Conservation (phyloP, 2,888 invertebrate genomes). For the Caenorhabditis angaria region DNA sequence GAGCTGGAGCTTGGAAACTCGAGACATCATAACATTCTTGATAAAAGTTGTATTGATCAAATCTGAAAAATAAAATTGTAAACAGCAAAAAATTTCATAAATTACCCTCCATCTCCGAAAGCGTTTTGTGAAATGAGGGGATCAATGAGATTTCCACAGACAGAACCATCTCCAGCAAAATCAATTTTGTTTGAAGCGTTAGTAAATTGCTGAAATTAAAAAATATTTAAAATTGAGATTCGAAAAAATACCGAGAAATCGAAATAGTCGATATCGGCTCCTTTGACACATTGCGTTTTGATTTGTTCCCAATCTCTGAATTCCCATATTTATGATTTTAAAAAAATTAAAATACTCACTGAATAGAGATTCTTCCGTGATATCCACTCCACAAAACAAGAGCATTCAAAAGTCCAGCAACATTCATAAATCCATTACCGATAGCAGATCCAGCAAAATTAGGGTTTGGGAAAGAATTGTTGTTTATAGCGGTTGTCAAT, state of each 20-base stretch:
- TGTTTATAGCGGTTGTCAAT: constrained; percentile 66
- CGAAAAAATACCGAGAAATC: constrained; percentile 56
- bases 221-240: not conserved
- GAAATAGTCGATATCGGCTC: constrained; percentile 53
- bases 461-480: constrained; percentile 51
- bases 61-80: constrained; percentile 27
- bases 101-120: constrained; percentile 24
- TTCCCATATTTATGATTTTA: not conserved
- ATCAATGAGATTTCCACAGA: constrained; percentile 55
- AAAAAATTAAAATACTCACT: constrained; percentile 38
- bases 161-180: constrained; percentile 37
- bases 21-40: constrained; percentile 62
- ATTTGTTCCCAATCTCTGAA: constrained; percentile 55
- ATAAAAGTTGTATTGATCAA: constrained; percentile 66
- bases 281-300: constrained; percentile 39
- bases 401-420: constrained; percentile 59
- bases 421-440: constrained; percentile 71
- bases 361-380: constrained; percentile 65
- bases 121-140: constrained; percentile 46
- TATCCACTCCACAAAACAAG: constrained; percentile 64
- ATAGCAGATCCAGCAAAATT: constrained; percentile 69
- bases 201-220: constrained; percentile 19
- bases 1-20: constrained; percentile 37
- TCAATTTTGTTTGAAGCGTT: constrained; percentile 43
- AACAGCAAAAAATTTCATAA: not conserved